A percentile compares a stretch with the other conserved stretches of the same genome.
phyloP scores from a whole-genome alignment of 2,113 vertebrate genomes.

The Hippopotamus amphibius region DNA sequence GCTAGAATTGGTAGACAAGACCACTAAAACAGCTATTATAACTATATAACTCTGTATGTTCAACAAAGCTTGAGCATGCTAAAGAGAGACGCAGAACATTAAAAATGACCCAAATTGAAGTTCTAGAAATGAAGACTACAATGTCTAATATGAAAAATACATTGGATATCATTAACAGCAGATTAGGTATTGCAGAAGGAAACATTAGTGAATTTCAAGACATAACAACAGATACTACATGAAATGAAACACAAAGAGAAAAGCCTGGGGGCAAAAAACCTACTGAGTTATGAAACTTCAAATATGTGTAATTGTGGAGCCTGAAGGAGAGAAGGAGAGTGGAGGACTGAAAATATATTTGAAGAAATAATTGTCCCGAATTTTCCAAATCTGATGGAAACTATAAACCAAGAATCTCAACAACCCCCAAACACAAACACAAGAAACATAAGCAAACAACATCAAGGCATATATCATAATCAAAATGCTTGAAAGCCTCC shows the following conservation, averaged over 20 bases:
- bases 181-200: no score
- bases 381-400: background rate
- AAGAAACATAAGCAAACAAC: background rate
- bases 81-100: background rate
- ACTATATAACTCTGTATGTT: background rate
- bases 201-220: background rate
- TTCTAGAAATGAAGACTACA: background rate
- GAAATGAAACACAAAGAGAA: background rate
- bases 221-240: no score
- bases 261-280: background rate
- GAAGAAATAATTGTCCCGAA: background rate
- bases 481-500: background rate
- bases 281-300: background rate
- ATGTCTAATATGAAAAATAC: no score
- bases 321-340: background rate
- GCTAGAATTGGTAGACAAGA: background rate
- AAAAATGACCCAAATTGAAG: background rate
- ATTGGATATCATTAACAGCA: no score
- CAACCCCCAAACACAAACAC: background rate
- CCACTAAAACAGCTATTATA: background rate
- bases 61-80: background rate
- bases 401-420: background rate
- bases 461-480: no score
- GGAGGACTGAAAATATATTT: background rate
- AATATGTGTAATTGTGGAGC: background rate